Base-by-base conservation (phyloP, 1,140 invertebrate genomes). In the Philopotamus ludificatus region DNA sequence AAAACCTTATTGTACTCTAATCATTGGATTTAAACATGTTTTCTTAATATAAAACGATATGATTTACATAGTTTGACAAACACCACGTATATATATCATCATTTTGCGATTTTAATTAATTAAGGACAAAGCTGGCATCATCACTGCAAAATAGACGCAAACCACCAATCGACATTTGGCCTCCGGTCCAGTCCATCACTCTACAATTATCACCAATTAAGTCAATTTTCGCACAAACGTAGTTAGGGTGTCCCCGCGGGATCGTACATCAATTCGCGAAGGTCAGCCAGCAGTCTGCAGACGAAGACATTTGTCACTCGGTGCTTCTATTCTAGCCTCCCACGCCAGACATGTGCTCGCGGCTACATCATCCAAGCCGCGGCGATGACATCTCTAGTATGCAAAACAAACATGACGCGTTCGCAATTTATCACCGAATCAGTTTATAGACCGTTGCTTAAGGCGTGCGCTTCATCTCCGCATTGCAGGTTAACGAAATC, bases 401-500 rank as follows among this genome's bases (percentile, higher is more conserved):
- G 28, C 28, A 34, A 34, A 34, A 34, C 12, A 34, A 12, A 4
- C 28, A 12, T 34, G n/a, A n/a, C n/a, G n/a, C n/a, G n/a, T n/a
- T n/a, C n/a, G n/a, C n/a, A n/a, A n/a, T n/a, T n/a, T n/a, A n/a
- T n/a, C n/a, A n/a, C n/a, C n/a, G n/a, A n/a, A n/a, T n/a, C n/a
- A n/a, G n/a, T n/a, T n/a, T n/a, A n/a, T n/a, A n/a, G n/a, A n/a
- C n/a, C n/a, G n/a, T n/a, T n/a, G n/a, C n/a, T n/a, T n/a, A n/a
- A n/a, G n/a, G n/a, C n/a, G n/a, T n/a, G n/a, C n/a, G n/a, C n/a
- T n/a, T n/a, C n/a, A n/a, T n/a, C n/a, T n/a, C n/a, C n/a, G n/a
- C n/a, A n/a, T 57, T 57, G 3, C 23, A 60, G 57, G 28, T 26
- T n/a, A 60, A 60, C 21, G 57, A 60, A 34, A 60, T 60, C 22